Evolutionary conservation across 2,888 invertebrate genomes (phyloP).

Genomic region (Drosophila falleni): DNA sequence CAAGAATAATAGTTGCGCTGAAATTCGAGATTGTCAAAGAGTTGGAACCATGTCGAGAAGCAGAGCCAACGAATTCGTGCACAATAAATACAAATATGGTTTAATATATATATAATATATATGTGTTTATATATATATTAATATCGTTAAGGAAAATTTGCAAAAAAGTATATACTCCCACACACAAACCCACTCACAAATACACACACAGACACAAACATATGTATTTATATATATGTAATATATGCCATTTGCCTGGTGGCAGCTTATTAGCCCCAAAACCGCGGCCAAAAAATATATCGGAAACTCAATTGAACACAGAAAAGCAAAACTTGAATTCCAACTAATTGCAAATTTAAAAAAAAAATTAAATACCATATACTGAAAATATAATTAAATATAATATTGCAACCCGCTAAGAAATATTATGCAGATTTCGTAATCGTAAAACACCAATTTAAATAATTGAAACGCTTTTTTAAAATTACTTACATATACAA

Average conservation of each 20-base stretch:
- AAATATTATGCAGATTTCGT: slow-evolving; percentile 31
- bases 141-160: slow-evolving; percentile 32
- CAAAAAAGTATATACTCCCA: slow-evolving; percentile 27
- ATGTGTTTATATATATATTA: slow-evolving; percentile 21
- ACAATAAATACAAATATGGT: slow-evolving; percentile 40
- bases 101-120: slow-evolving; percentile 17
- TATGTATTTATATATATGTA: slow-evolving; percentile 41
- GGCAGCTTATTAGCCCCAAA: slow-evolving; percentile 54
- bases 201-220: slow-evolving; percentile 16
- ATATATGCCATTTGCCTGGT: slow-evolving; percentile 44
- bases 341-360: slow-evolving; percentile 52
- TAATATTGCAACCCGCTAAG: slow-evolving; percentile 31
- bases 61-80: slow-evolving; percentile 63
- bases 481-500: slow-evolving; percentile 35
- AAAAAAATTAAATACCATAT: slow-evolving; percentile 10
- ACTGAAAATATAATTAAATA: slow-evolving; percentile 17
- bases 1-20: slow-evolving; percentile 87
- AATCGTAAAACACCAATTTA: slow-evolving; percentile 67
- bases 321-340: slow-evolving; percentile 33
- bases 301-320: slow-evolving; percentile 21
- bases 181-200: slow-evolving; percentile 14
- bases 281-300: slow-evolving; percentile 51
- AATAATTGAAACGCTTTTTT: slow-evolving; percentile 60
- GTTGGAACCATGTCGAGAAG: slow-evolving; percentile 35
- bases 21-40: slow-evolving; percentile 93